Percentiles rank a stretch among this genome's conserved stretches.
Evolutionary conservation across 2,888 invertebrate genomes (phyloP).

Genomic region (Tetragonisca angustula): DNA sequence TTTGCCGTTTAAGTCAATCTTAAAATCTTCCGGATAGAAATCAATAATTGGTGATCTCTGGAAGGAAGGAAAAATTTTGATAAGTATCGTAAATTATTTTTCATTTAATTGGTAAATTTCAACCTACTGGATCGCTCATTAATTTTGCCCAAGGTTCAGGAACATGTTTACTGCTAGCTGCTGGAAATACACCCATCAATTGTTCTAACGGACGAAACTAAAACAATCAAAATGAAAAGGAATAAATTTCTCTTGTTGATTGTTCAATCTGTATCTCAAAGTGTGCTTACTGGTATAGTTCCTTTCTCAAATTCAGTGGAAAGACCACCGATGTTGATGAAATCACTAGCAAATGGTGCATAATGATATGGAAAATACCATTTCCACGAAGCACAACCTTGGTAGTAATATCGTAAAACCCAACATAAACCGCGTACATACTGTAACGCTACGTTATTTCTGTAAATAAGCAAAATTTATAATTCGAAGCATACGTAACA

Average conservation of each 20-base stretch:
- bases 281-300: conserved; percentile 92
- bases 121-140: conserved; percentile 94
- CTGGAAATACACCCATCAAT: conserved; percentile 99
- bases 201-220: conserved; percentile 99
- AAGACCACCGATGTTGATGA: conserved; percentile 94
- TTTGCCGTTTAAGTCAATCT: conserved; percentile 99
- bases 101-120: background rate
- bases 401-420: conserved; percentile 99
- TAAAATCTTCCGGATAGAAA: conserved; percentile 99
- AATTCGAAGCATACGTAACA: background rate
- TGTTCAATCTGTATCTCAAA: background rate
- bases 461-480: conserved; percentile 24
- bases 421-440: conserved; percentile 98
- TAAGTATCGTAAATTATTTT: background rate
- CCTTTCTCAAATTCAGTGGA: conserved; percentile 94
- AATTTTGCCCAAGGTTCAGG: conserved; percentile 96
- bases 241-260: background rate
- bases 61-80: background rate
- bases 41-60: conserved; percentile 96
- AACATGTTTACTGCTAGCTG: conserved; percentile 97
- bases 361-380: conserved; percentile 99
- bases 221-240: conserved; percentile 63
- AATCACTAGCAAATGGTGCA: conserved; percentile 99
- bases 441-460: conserved; percentile 92
- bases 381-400: conserved; percentile 99